Percentiles rank a stretch among this genome's conserved stretches.
These are phyloP conservation scores for Odocoileus hemionus DNA, from an alignment of 2,113 vertebrate species.

Conservation along the genomic window DNA sequence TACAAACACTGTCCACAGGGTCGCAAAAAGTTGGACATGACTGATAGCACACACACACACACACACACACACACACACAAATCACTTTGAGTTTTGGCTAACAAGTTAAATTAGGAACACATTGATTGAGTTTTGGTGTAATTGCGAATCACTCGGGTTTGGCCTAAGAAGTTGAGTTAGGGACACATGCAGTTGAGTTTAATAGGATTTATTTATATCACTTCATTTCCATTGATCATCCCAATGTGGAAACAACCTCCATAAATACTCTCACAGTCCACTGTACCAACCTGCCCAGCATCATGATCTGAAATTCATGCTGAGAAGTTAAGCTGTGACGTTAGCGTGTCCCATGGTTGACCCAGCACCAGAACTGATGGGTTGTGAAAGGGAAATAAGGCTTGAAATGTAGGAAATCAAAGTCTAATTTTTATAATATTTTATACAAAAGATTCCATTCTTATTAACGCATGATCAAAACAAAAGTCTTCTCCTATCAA, in stretches of 20 bases:
- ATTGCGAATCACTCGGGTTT: background rate
- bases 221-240: background rate
- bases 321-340: background rate
- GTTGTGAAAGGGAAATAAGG: background rate
- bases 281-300: background rate
- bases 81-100: background rate
- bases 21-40: background rate
- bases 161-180: background rate
- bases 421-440: background rate
- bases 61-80: background rate
- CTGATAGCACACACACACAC: fast-evolving
- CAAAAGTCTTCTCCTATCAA: background rate
- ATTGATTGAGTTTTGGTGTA: background rate
- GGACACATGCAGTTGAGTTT: background rate
- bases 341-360: background rate
- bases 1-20: background rate
- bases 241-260: background rate
- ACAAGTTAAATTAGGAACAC: background rate
- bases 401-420: background rate
- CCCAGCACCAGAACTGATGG: background rate
- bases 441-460: background rate
- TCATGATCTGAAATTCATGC: background rate
- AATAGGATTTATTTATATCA: background rate
- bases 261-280: background rate
- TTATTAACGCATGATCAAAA: background rate